A percentile compares a stretch with the other conserved stretches of the same genome.
Conservation (phyloP, 2,797 vertebrate genomes). For the Pantherophis alleghaniensis region DNA sequence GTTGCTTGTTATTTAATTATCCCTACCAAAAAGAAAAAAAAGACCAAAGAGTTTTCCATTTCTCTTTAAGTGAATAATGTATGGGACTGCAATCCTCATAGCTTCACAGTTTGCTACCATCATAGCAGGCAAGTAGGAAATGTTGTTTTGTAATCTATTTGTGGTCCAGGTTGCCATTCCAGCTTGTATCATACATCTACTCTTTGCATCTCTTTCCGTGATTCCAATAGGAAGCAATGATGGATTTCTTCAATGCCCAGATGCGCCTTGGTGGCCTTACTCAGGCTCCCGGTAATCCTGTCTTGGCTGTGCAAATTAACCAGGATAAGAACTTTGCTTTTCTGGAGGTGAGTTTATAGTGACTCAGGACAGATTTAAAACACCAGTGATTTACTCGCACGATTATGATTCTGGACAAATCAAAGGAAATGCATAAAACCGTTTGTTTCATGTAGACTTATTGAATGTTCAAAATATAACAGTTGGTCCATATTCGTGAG, state of each 20-base stretch:
- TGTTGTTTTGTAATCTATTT: constrained; percentile 66
- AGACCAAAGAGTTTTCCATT: constrained; percentile 74
- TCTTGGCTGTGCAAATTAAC: constrained; percentile 94
- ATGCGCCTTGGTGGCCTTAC: constrained; percentile 92
- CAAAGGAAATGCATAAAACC: background rate
- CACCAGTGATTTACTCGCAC: background rate
- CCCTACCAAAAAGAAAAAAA: constrained; percentile 29
- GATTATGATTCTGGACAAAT: background rate
- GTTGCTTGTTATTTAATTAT: constrained; percentile 1
- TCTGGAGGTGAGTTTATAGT: constrained; percentile 78
- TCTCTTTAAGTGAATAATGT: constrained; percentile 73
- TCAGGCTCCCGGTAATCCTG: constrained; percentile 90
- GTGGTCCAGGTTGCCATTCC: background rate
- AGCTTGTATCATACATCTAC: constrained; percentile 8
- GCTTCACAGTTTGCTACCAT: constrained; percentile 72
- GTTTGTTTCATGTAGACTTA: background rate
- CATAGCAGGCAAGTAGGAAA: constrained; percentile 72
- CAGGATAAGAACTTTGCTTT: constrained; percentile 98
- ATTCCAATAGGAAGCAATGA: constrained; percentile 88
- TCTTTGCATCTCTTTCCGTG: constrained; percentile 36
- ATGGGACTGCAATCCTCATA: constrained; percentile 71
- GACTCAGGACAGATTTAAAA: background rate
- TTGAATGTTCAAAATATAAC: background rate
- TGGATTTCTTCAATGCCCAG: constrained; percentile 96
- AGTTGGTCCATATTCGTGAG: background rate